Conservation (phyloP, 2,888 invertebrate species). For the Andrena dorsata region DNA sequence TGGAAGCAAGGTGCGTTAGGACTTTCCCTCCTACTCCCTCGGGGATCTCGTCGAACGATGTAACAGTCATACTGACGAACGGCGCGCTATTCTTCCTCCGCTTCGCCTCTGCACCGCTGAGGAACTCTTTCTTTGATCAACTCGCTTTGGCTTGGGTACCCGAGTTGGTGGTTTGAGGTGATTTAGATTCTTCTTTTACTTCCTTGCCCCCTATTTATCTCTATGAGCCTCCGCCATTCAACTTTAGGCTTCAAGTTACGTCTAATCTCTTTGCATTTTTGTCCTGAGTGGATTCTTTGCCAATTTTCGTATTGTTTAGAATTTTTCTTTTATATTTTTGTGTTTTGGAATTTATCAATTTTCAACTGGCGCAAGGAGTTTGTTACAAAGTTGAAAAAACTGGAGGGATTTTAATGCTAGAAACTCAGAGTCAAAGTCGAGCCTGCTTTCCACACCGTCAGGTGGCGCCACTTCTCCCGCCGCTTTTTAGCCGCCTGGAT, state of each 20-base stretch:
- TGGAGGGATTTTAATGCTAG: not conserved
- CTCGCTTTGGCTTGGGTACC: not conserved
- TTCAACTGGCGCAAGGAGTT: not conserved
- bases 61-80: conserved; percentile 20
- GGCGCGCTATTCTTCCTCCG: not conserved
- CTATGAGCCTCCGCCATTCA: too few relatives aligned
- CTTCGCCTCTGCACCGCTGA: not conserved
- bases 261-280: not conserved
- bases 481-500: not conserved
- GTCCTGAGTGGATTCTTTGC: not conserved
- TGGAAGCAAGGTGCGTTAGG: not conserved
- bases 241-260: too few relatives aligned
- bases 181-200: not conserved
- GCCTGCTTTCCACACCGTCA: not conserved
- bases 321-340: not conserved
- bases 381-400: not conserved
- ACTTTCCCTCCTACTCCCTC: not conserved
- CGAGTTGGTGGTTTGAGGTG: not conserved
- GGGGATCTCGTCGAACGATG: not conserved
- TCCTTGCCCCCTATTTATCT: too few relatives aligned
- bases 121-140: not conserved
- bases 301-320: not conserved
- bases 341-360: not conserved
- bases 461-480: not conserved
- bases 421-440: not conserved